Conservation (phyloP, 2,113 vertebrate species). For the Eurystomus gularis region DNA sequence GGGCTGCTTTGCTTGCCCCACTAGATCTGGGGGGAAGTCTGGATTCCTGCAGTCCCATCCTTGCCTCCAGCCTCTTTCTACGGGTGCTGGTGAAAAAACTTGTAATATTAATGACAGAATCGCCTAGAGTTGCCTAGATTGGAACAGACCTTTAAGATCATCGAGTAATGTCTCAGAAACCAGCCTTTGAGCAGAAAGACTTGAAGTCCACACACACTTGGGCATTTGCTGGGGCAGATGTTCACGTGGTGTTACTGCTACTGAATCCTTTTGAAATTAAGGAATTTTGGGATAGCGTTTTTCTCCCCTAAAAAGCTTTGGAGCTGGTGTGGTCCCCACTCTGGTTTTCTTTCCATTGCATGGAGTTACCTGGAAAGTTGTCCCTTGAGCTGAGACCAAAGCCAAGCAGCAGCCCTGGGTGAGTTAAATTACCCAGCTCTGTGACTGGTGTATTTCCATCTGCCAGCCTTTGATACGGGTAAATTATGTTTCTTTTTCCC, state of each 20-base stretch:
- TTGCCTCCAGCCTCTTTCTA: background rate
- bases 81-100: background rate
- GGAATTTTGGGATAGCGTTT: background rate
- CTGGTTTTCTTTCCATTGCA: background rate
- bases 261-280: background rate
- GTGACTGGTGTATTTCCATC: background rate
- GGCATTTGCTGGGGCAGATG: background rate
- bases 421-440: background rate
- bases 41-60: background rate
- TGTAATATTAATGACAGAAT: too few relatives aligned
- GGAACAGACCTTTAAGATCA: too few relatives aligned
- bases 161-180: too few relatives aligned
- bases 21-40: background rate
- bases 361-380: background rate
- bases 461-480: background rate
- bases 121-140: too few relatives aligned
- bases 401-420: background rate
- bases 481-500: background rate
- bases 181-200: background rate
- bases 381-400: background rate
- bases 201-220: background rate
- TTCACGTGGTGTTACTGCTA: background rate
- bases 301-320: background rate
- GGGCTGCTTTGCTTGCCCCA: background rate
- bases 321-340: background rate